Conservation (phyloP, 2,113 vertebrate genomes). For the Macaca fascicularis region DNA sequence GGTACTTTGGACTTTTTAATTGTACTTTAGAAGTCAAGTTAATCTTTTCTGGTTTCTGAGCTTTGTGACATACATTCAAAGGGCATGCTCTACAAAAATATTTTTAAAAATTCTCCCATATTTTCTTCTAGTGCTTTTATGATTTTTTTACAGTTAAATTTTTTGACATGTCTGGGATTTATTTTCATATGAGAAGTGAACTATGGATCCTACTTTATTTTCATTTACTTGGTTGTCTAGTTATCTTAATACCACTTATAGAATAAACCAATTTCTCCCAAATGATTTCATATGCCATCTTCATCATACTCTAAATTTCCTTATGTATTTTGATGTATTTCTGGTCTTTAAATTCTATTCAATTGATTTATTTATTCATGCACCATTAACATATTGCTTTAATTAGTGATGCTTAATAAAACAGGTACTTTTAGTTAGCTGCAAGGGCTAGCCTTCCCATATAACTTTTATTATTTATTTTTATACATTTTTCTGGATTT, state of each 20-base stretch:
- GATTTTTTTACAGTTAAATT: neutral
- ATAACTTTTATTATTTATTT: neutral
- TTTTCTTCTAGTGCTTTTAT: neutral
- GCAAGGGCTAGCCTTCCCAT: neutral
- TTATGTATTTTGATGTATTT: neutral
- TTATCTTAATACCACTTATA: neutral
- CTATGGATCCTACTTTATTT: neutral
- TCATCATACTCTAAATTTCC: neutral
- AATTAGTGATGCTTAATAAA: constrained; percentile 18
- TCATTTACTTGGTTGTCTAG: neutral
- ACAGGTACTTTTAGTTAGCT: neutral
- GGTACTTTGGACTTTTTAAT: neutral
- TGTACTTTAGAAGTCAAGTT: neutral
- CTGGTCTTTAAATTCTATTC: neutral
- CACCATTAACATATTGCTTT: neutral
- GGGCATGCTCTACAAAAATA: neutral
- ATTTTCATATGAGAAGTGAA: neutral
- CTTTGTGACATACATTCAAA: neutral
- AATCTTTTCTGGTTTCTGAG: neutral
- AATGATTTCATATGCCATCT: neutral
- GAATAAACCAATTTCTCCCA: neutral
- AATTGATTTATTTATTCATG: neutral
- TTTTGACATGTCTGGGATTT: neutral
- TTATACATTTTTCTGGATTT: neutral
- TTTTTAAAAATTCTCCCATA: neutral